A percentile compares a stretch with the other conserved stretches of the same genome.
Conservation (phyloP, 2,113 vertebrate species). For the Rhea americana region DNA sequence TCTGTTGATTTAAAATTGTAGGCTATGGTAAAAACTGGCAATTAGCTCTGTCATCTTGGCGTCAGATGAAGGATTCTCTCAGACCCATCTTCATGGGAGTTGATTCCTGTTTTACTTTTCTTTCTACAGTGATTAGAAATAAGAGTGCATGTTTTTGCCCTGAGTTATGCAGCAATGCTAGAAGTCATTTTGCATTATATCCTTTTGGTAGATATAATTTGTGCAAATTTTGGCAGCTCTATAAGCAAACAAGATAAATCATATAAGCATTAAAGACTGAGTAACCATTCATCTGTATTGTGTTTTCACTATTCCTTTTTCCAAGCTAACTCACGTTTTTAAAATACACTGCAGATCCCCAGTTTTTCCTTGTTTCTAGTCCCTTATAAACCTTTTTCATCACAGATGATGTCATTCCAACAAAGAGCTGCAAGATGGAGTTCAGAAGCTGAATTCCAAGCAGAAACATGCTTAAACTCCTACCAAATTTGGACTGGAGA, state of each 20-base stretch:
- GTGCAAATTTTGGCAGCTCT: background rate
- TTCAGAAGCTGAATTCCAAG: background rate
- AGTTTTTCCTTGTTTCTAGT: background rate
- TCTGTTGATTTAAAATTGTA: background rate
- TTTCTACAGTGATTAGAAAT: background rate
- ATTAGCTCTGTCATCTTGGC: background rate
- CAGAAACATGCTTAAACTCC: background rate
- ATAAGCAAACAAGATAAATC: background rate
- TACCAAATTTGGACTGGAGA: background rate
- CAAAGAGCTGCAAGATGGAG: background rate
- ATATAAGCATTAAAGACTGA: background rate
- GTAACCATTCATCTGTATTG: rapidly evolving
- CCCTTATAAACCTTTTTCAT: background rate
- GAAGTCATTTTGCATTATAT: background rate
- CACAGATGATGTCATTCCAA: background rate
- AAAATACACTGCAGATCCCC: rapidly evolving
- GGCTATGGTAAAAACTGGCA: background rate
- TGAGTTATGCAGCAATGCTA: background rate
- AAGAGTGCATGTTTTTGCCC: background rate
- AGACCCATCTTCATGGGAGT: background rate
- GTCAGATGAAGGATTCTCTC: background rate
- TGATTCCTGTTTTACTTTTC: background rate
- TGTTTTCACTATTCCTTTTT: background rate
- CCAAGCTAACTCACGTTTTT: background rate
- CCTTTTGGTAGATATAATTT: background rate